These are phyloP conservation scores for Spea hammondii DNA, from an alignment of 2,797 vertebrate genomes.

Conservation along the genomic window DNA sequence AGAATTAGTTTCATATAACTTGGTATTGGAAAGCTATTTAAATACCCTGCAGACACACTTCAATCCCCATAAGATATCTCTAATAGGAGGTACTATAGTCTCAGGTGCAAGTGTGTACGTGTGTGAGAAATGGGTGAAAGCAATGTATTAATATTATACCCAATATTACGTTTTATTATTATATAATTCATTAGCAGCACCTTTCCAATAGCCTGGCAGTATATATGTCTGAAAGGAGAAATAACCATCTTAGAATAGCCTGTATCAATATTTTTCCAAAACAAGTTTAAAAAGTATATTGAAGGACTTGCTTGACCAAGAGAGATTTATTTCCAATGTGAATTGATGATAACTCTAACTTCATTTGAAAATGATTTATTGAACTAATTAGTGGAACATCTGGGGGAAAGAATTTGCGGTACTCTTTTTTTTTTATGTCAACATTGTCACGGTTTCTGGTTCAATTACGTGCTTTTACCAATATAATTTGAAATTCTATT, in stretches of 20 bases:
- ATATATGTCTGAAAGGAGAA: too few species aligned
- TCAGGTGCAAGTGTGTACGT: neutral
- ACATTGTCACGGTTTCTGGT: neutral
- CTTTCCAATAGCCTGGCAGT: neutral
- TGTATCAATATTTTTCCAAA: too few species aligned
- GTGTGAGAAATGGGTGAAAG: neutral
- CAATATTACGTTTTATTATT: too few species aligned
- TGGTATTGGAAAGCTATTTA: neutral
- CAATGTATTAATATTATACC: neutral
- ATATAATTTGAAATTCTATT: neutral
- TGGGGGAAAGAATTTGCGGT: neutral
- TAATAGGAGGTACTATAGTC: neutral
- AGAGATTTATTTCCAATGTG: too few species aligned
- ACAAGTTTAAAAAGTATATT: too few species aligned
- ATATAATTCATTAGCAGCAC: slow-evolving; percentile 1
- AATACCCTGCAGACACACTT: slow-evolving; percentile 4
- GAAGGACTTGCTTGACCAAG: too few species aligned
- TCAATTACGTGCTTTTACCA: neutral
- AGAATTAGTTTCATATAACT: slow-evolving; percentile 4
- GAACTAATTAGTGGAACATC: neutral
- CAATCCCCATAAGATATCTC: neutral
- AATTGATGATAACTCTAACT: too few species aligned
- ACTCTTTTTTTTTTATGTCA: neutral
- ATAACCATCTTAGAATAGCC: too few species aligned
- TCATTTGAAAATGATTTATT: neutral